Base-by-base conservation (phyloP, 2,888 invertebrate species). In the Troides helena region DNA sequence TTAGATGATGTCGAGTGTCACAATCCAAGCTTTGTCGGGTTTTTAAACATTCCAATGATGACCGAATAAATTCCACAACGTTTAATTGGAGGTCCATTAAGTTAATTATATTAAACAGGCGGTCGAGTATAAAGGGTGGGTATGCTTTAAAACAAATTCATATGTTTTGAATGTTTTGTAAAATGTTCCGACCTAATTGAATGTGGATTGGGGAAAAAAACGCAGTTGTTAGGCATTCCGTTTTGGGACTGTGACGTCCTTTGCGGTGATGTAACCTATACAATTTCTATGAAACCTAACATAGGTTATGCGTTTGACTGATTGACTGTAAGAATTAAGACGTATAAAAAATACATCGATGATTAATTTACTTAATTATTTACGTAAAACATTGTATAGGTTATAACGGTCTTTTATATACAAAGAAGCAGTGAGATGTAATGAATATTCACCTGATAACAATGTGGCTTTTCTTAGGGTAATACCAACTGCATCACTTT, bases 31-130 rank as follows among this genome's bases (percentile, higher is more conserved):
- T 25, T 5, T 66, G 25, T 21, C 65, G 30, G 39, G 50, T 62
- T 57, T 72, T 71, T 71, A 71, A 60, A 68, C 71, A 69, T 68
- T 63, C 58, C 43, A 46, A 58, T 68, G 71, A 62, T 71, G 71
- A 73, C 65, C 71, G 62, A 70, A 69, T 70, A 62, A 71, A 63
- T 73, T 73, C 65, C 67, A 67, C 36, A 73, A 73, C 56, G 43
- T 65, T 71, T 53, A 71, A 70, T 67, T 50, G 67, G 67, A 67
- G 65, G 39, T 8, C 62, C 66, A 67, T 62, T 72, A 68, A 62
- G 67, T 59, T 60, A 66, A 59, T 58, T 65, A 58, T 60, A 18
- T n/a, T n/a, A n/a, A 53, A 6, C n/a, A 17, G 10, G 65, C 65
- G 65, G 65, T 66, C 39, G 46, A 60, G 46, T 50, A 30, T 23